Evolutionary conservation across 2,113 vertebrate species (phyloP).

Genomic region (Dromaius novaehollandiae): DNA sequence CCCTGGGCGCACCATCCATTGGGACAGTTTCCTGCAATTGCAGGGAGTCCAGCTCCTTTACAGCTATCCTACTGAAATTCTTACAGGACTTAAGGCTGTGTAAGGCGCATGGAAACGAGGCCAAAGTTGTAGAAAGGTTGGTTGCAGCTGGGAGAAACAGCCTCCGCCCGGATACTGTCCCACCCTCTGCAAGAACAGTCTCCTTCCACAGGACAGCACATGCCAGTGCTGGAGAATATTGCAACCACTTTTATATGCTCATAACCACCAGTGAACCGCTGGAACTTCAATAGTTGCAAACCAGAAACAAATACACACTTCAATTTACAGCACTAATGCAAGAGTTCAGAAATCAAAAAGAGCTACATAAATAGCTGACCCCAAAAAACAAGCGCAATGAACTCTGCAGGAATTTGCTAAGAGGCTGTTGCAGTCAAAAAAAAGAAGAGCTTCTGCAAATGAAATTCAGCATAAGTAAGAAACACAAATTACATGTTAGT

Average conservation of each 20-base stretch:
- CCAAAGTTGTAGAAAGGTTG: not conserved
- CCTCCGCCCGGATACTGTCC: not conserved
- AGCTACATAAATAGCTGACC: no score
- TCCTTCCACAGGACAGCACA: no score
- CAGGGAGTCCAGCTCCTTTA: not conserved
- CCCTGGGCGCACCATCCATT: not conserved
- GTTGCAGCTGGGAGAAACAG: not conserved
- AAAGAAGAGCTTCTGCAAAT: not conserved
- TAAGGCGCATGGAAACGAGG: not conserved
- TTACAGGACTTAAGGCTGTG: not conserved
- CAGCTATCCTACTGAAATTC: not conserved
- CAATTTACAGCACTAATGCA: not conserved
- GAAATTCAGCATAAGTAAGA: not conserved
- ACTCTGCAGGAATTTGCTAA: not conserved
- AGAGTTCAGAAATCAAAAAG: not conserved
- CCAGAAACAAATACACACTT: not conserved
- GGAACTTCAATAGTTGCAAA: not conserved
- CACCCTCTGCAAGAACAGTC: no score
- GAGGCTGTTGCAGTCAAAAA: not conserved
- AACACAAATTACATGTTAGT: fast-evolving
- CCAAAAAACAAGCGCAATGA: fast-evolving
- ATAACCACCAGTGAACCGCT: not conserved
- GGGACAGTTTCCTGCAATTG: not conserved
- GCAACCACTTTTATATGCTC: not conserved
- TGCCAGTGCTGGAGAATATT: not conserved